These are phyloP conservation scores for Zosterops japonicus DNA, from an alignment of 2,113 vertebrate species.

Conservation along the genomic window DNA sequence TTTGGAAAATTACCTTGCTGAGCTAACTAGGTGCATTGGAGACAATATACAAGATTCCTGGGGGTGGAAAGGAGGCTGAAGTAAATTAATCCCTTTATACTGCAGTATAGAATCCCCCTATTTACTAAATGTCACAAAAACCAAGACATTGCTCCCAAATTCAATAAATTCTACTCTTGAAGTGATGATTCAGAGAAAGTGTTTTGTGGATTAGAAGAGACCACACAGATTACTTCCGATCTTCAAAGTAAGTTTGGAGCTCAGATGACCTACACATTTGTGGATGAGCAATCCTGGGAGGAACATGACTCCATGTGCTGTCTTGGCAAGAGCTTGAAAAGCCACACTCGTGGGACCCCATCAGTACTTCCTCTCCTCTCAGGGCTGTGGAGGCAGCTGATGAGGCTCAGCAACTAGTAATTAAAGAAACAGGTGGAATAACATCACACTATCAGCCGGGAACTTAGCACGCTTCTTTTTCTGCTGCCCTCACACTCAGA, in stretches of 20 bases:
- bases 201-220: background rate
- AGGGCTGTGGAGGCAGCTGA: background rate
- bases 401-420: conserved; percentile 10
- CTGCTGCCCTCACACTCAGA: background rate
- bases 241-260: background rate
- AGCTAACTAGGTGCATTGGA: background rate
- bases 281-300: background rate
- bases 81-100: conserved; percentile 1
- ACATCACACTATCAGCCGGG: background rate
- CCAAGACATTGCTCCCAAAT: background rate
- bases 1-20: background rate
- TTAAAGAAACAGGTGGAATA: conserved; percentile 50
- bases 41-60: background rate
- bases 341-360: background rate
- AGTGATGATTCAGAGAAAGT: background rate
- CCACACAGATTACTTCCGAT: conserved; percentile 14
- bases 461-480: background rate
- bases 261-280: background rate
- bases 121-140: background rate
- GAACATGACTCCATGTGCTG: accelerated
- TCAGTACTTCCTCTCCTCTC: background rate
- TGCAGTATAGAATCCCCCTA: background rate
- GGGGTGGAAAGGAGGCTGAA: background rate
- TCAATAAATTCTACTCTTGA: background rate
- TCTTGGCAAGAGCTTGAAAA: background rate